These are phyloP conservation scores for Pteromalus puparum DNA, from an alignment of 1,140 invertebrate species.

Conservation along the genomic window DNA sequence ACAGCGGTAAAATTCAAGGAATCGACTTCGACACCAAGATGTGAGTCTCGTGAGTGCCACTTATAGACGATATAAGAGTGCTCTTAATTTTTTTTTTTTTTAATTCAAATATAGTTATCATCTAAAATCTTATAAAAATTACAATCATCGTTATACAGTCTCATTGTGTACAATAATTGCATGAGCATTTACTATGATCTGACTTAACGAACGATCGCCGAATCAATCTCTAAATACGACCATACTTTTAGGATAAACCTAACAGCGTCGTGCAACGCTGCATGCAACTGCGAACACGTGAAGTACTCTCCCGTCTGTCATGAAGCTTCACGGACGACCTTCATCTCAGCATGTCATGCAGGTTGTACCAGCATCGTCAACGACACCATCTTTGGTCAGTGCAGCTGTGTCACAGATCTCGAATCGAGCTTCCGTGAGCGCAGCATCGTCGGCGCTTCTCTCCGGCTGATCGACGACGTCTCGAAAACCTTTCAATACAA, in stretches of 20 bases:
- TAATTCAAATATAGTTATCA: neutral
- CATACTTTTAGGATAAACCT: constrained; percentile 73
- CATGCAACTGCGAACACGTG: constrained; percentile 76
- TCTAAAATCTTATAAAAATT: constrained; percentile 8
- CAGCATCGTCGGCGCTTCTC: neutral
- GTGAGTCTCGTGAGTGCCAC: constrained; percentile 63
- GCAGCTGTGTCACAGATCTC: constrained; percentile 61
- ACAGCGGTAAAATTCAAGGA: constrained; percentile 68
- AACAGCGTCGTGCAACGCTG: constrained; percentile 74
- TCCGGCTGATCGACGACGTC: neutral
- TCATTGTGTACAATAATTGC: no score
- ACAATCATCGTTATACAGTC: neutral
- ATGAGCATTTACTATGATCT: no score
- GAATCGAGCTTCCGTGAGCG: neutral
- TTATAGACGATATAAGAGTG: constrained; percentile 14
- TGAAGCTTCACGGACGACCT: constrained; percentile 75
- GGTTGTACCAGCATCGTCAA: constrained; percentile 73
- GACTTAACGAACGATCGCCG: no score
- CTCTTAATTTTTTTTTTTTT: constrained; percentile 12
- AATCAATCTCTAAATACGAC: no score
- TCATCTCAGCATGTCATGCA: constrained; percentile 80
- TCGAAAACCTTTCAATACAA: no score
- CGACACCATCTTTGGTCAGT: constrained; percentile 67
- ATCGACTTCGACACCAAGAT: constrained; percentile 65
- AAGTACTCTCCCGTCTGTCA: constrained; percentile 79